These are phyloP conservation scores for Pangasianodon gigas DNA, from an alignment of 2,113 vertebrate species.

Conservation along the genomic window DNA sequence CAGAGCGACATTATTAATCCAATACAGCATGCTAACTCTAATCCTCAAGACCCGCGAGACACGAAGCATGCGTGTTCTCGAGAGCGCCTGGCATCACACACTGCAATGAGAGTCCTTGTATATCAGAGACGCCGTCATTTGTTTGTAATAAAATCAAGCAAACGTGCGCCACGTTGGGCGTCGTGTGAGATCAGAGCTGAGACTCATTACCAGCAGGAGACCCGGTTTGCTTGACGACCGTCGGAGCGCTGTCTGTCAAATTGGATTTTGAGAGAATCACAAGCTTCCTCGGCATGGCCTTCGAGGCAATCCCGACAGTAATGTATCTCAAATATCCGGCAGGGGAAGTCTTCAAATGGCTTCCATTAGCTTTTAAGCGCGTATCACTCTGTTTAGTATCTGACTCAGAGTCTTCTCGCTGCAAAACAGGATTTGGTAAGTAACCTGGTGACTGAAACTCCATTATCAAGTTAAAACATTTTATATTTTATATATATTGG, in stretches of 20 bases:
- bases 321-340: constrained; percentile 71
- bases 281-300: constrained; percentile 59
- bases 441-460: not conserved
- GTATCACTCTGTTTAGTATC: constrained; percentile 52
- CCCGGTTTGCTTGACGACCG: constrained; percentile 60
- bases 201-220: constrained; percentile 66
- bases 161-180: not conserved
- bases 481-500: not conserved
- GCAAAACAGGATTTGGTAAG: not conserved
- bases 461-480: not conserved
- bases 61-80: not conserved
- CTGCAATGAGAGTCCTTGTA: not conserved
- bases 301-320: constrained; percentile 68
- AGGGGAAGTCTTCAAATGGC: constrained; percentile 62
- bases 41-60: not conserved
- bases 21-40: not conserved
- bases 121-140: not conserved
- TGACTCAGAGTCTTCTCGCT: constrained; percentile 53
- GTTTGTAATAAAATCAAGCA: not conserved
- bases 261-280: constrained; percentile 69
- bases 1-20: not conserved
- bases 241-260: constrained; percentile 71
- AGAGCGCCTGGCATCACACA: not conserved
- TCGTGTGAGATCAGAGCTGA: constrained; percentile 54
- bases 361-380: constrained; percentile 65